Percentiles rank a stretch among this genome's conserved stretches.
Conservation (phyloP, 1,140 invertebrate species). For the Copidosoma floridanum region DNA sequence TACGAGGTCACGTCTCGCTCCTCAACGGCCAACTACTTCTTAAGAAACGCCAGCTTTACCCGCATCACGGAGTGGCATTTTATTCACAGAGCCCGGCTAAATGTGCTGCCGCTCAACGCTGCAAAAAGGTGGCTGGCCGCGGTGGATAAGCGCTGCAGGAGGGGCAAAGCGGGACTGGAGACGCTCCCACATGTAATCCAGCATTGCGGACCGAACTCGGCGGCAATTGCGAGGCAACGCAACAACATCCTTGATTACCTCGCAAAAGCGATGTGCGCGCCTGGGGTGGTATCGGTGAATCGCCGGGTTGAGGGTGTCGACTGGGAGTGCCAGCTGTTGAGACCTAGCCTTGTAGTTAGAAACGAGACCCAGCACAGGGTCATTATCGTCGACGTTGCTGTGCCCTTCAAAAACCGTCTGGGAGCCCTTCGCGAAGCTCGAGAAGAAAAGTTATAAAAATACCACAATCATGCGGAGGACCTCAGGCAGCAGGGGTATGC, state of each 20-base stretch:
- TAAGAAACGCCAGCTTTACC: conserved; percentile 33
- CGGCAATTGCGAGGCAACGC: too few relatives aligned
- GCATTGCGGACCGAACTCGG: too few relatives aligned
- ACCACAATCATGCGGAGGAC: conserved; percentile 22
- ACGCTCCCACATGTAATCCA: too few relatives aligned
- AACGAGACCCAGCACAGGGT: conserved; percentile 28
- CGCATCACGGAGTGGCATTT: conserved; percentile 50
- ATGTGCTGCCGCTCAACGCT: conserved; percentile 43
- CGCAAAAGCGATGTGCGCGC: background rate
- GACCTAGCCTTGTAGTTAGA: conserved; percentile 41
- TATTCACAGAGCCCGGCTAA: conserved; percentile 47
- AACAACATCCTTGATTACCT: too few relatives aligned
- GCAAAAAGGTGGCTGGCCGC: background rate
- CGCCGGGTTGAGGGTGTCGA: too few relatives aligned
- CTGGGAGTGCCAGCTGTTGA: conserved; percentile 19
- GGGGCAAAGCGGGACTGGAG: too few relatives aligned
- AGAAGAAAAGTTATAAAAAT: conserved; percentile 34
- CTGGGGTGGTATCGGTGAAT: conserved; percentile 16
- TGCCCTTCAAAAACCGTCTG: conserved; percentile 45
- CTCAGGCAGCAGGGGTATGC: conserved; percentile 24
- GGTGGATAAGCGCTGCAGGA: too few relatives aligned
- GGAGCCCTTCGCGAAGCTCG: conserved; percentile 26
- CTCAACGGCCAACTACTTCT: conserved; percentile 41
- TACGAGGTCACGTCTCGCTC: too few relatives aligned
- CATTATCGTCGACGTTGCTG: conserved; percentile 42